Base-by-base conservation (phyloP, 2,888 invertebrate species). In the Trissolcus brochymenae region DNA sequence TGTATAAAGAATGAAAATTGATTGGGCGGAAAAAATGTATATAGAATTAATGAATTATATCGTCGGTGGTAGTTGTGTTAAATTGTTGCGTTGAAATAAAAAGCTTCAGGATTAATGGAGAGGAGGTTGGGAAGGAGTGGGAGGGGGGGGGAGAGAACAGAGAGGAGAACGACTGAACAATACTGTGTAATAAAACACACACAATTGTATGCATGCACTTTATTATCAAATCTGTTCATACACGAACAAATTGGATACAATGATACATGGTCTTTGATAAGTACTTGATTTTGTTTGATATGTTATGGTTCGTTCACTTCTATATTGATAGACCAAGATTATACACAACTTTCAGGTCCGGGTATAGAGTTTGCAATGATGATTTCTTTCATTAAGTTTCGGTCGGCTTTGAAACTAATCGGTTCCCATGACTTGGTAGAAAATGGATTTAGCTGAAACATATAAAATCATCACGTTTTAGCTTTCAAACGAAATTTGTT, bases 281-380 rank as follows among this genome's bases (percentile, higher is more conserved):
- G 71, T 76, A 76, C 62, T 59, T 72, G 43, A 62, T 56, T 35
- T 66, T 76, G 65, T 19, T 72, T 76, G 76, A 76, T 76, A 76
- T 76, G 76, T 76, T 72, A 76, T 64, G 71, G 56, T 67, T 72
- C 53, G 56, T 66, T 66, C 67, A 29, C 46, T 72, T 76, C 66
- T 64, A 71, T 68, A 35, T 35, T 35, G 60, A 54, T 61, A 68
- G 59, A 66, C 57, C 64, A 76, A 59, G 65, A 76, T 92, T 93
- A 96, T 87, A 96, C 96, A 90, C 96, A 96, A 91, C 95, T 96
- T 89, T 96, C 96, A 50, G 95, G 96, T 76, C 96, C 96, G 35
- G 96, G 96, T 88, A 96, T 92, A 82, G 95, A 94, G 88, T 95
- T 95, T 61, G 95, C 94, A 84, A 96, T 92, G 72, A 95, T 95